phyloP scores from a whole-genome alignment of 2,113 vertebrate genomes.

The Hemicordylus capensis region DNA sequence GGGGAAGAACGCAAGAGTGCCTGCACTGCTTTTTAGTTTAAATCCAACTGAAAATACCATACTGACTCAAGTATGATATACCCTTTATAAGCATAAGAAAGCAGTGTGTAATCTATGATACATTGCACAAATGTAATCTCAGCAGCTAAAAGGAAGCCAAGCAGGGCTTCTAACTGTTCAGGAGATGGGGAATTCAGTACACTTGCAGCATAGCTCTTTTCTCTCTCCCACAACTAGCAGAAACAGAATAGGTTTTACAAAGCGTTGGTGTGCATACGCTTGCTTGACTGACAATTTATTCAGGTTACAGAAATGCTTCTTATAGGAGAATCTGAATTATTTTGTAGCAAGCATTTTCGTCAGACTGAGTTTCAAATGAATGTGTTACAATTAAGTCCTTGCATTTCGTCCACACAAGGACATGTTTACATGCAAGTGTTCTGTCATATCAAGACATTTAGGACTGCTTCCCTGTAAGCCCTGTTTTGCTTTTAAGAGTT shows the following conservation, averaged over 20 bases:
- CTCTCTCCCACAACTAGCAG: background rate
- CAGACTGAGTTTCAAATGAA: background rate
- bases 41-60: background rate
- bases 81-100: background rate
- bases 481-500: conserved; percentile 64
- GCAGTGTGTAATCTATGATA: background rate
- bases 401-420: background rate
- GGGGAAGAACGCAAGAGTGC: background rate
- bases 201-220: background rate
- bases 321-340: background rate
- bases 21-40: background rate
- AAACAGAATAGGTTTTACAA: background rate
- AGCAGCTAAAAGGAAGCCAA: background rate
- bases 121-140: background rate
- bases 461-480: background rate
- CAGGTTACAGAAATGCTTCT: background rate
- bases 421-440: background rate
- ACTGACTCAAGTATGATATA: background rate
- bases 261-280: background rate
- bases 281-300: background rate
- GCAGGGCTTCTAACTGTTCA: background rate
- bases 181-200: background rate
- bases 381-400: background rate
- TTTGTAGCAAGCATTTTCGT: background rate
- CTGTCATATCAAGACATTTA: background rate